Evolutionary conservation across 2,888 invertebrate species (phyloP).

Genomic region (Cistogaster globosa): DNA sequence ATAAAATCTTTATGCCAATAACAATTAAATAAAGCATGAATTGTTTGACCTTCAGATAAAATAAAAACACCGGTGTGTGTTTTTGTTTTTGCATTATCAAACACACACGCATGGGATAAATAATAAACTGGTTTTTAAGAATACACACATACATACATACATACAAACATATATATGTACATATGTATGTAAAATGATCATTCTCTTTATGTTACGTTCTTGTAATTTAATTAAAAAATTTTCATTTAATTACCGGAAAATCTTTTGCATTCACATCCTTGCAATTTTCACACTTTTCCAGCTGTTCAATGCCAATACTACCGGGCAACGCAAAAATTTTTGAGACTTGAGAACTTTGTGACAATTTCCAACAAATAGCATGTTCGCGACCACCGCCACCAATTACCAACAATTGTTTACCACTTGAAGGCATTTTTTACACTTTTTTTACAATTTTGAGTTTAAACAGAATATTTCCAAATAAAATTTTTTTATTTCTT

Average conservation of each 20-base stretch:
- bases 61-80: no score
- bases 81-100: no score
- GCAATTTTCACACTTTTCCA: constrained; percentile 87
- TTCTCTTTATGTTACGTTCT: background rate
- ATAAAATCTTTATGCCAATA: no score
- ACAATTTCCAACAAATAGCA: constrained; percentile 96
- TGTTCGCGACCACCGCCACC: constrained; percentile 98
- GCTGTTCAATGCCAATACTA: constrained; percentile 90
- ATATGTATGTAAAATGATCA: no score
- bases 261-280: constrained; percentile 86
- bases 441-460: background rate
- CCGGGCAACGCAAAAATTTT: constrained; percentile 93
- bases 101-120: no score
- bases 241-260: constrained; percentile 85
- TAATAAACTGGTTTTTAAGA: no score
- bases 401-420: constrained; percentile 89
- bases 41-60: no score
- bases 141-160: no score
- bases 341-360: constrained; percentile 89
- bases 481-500: background rate
- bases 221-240: background rate
- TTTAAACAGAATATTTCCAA: background rate
- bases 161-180: no score
- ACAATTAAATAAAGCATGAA: no score
- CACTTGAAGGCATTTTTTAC: constrained; percentile 64